Evolutionary conservation across 2,113 vertebrate species (phyloP).

Genomic region (Patagioenas fasciata): DNA sequence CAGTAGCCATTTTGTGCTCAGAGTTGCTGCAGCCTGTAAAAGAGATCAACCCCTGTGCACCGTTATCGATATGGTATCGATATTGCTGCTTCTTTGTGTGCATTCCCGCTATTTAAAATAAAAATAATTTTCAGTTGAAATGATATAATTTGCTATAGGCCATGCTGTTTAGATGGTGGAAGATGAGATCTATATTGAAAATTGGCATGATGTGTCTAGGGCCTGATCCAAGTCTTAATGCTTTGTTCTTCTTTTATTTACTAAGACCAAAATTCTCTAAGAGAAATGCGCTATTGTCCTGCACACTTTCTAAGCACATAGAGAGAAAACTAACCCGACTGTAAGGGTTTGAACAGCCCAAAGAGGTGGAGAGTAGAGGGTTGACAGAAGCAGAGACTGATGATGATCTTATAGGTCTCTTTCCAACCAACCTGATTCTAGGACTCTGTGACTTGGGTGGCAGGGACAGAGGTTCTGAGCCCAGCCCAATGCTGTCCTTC

Average conservation of each 20-base stretch:
- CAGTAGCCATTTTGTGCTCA: constrained; percentile 22
- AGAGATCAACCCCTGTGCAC: neutral
- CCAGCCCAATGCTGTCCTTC: too few relatives aligned
- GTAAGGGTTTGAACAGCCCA: neutral
- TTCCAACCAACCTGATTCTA: too few relatives aligned
- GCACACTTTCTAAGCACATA: neutral
- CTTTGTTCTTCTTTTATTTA: neutral
- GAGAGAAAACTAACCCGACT: neutral
- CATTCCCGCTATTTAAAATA: neutral
- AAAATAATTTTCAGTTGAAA: neutral
- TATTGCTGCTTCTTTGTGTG: neutral
- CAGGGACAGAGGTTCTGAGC: neutral
- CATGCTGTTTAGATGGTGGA: neutral
- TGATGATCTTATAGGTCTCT: too few relatives aligned
- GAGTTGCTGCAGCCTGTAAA: neutral
- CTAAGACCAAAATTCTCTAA: neutral
- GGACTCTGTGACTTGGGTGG: neutral
- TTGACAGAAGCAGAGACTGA: neutral
- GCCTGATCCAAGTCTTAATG: neutral
- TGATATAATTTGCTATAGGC: neutral
- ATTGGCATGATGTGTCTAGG: neutral
- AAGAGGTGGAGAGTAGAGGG: neutral
- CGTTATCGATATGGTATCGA: fast-evolving
- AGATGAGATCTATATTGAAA: constrained; percentile 11
- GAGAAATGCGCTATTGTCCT: neutral